phyloP scores from a whole-genome alignment of 2,797 vertebrate species.

The Margarornis squamiger region DNA sequence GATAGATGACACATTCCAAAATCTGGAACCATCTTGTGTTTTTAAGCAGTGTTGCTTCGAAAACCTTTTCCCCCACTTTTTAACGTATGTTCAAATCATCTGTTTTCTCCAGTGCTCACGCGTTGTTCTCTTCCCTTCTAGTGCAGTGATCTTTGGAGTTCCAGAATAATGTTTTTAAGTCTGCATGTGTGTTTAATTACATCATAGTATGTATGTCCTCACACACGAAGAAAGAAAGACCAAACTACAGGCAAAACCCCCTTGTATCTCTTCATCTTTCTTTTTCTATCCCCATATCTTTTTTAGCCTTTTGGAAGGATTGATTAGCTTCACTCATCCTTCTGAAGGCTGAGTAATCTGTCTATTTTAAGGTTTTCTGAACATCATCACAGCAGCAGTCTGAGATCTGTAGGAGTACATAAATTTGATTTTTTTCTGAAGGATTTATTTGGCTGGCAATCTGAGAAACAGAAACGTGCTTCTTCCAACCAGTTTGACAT shows the following conservation, averaged over 20 bases:
- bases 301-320: constrained; percentile 1
- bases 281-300: neutral
- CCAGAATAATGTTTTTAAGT: neutral
- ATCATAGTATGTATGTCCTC: neutral
- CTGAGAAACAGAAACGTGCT: neutral
- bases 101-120: neutral
- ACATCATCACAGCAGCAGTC: neutral
- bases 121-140: neutral
- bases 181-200: neutral
- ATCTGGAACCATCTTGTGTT: neutral
- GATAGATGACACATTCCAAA: neutral
- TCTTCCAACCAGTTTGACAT: neutral
- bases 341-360: constrained; percentile 31
- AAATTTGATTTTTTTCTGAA: neutral
- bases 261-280: neutral
- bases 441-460: neutral
- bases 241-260: neutral
- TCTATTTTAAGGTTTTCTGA: constrained; percentile 33
- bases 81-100: neutral
- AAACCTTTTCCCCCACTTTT: neutral
- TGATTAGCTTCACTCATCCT: constrained; percentile 27
- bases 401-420: neutral
- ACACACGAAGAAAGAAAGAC: neutral
- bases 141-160: neutral
- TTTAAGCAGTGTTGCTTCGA: neutral